Conservation (phyloP, 2,888 invertebrate genomes). For the Agrochola circellaris region DNA sequence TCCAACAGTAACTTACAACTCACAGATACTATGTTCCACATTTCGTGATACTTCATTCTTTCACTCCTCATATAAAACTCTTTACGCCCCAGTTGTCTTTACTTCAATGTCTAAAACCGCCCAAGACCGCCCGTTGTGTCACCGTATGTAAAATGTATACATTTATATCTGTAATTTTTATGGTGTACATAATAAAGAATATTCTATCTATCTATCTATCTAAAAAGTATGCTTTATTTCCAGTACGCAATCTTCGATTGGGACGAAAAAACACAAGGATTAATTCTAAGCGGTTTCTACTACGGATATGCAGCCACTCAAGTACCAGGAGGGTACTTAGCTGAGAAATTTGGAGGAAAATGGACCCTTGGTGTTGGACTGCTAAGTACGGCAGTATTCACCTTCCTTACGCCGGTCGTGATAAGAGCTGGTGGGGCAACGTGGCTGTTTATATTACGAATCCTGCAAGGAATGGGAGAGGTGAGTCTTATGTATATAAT, state of each 20-base stretch:
- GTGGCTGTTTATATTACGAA: conserved; percentile 90
- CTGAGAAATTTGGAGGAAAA: conserved; percentile 96
- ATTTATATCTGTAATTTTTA: no score
- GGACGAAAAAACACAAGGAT: conserved; percentile 93
- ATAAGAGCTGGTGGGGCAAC: conserved; percentile 90
- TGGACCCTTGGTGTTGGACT: conserved; percentile 96
- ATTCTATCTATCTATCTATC: no score
- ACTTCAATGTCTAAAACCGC: neutral
- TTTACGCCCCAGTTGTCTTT: neutral
- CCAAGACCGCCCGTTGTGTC: no score
- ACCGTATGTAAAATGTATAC: no score
- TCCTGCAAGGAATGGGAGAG: conserved; percentile 95
- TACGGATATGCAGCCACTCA: conserved; percentile 96
- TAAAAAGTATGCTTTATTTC: conserved; percentile 59
- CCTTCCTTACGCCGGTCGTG: conserved; percentile 94
- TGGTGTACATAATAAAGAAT: no score
- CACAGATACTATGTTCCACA: neutral
- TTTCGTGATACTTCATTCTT: neutral
- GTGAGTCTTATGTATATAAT: conserved; percentile 73
- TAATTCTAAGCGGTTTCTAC: conserved; percentile 95
- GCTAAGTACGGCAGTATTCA: conserved; percentile 95
- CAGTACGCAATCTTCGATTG: conserved; percentile 91
- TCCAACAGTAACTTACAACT: neutral
- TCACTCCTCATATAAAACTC: no score
- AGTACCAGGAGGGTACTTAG: conserved; percentile 95